Evolutionary conservation across 2,797 vertebrate genomes (phyloP).

Genomic region (Pantherophis vulpinus): DNA sequence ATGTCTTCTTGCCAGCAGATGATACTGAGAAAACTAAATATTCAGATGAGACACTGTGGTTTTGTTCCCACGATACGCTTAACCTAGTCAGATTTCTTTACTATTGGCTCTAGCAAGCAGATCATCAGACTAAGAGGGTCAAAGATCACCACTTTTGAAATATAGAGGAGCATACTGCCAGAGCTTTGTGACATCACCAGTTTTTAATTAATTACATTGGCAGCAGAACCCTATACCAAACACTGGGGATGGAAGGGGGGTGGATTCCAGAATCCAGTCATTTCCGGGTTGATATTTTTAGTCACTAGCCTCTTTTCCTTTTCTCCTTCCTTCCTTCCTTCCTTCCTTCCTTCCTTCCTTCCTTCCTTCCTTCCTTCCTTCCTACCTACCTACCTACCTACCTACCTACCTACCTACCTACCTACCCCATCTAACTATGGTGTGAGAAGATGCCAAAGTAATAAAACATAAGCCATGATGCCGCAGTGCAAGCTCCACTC

Average conservation of each 20-base stretch:
- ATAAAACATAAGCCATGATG: not conserved
- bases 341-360: not conserved
- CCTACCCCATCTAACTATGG: not conserved
- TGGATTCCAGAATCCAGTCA: not conserved
- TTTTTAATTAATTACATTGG: not conserved
- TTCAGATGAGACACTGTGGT: not conserved
- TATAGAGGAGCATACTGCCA: not conserved
- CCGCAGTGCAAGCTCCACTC: not conserved
- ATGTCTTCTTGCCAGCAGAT: not conserved
- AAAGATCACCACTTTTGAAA: not conserved
- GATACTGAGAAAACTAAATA: not conserved
- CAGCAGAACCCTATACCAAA: not conserved
- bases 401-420: no score
- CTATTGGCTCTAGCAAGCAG: not conserved
- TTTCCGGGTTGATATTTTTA: not conserved
- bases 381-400: not conserved
- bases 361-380: not conserved
- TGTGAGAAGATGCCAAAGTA: not conserved
- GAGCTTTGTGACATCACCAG: not conserved
- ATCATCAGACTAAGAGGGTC: not conserved
- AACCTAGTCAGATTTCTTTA: not conserved
- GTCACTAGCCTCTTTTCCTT: not conserved
- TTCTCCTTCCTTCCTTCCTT: not conserved
- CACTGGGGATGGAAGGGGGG: not conserved
- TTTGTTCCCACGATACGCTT: not conserved